phyloP scores from a whole-genome alignment of 2,113 vertebrate species.

The Damaliscus lunatus region DNA sequence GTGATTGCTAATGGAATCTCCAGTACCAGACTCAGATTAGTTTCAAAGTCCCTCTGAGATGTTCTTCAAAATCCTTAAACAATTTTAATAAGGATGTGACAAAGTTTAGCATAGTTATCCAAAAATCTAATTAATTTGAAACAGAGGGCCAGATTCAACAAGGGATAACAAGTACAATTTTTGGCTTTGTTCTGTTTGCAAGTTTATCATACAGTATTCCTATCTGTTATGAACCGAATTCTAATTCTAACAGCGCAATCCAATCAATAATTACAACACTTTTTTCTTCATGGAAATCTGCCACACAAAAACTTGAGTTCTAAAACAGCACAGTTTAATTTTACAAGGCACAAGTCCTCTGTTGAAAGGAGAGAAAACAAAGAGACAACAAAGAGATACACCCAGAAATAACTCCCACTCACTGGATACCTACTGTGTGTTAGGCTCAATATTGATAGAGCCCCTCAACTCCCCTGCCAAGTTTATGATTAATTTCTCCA shows the following conservation, averaged over 20 bases:
- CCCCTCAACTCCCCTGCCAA: not conserved
- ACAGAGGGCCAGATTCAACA: constrained; percentile 58
- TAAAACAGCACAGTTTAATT: constrained; percentile 42
- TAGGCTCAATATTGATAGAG: not conserved
- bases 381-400: not conserved
- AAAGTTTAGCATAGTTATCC: constrained; percentile 66
- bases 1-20: constrained; percentile 62
- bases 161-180: constrained; percentile 57
- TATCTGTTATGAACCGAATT: constrained; percentile 56
- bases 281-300: constrained; percentile 61
- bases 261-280: constrained; percentile 55
- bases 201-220: constrained; percentile 55
- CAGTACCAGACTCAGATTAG: constrained; percentile 47
- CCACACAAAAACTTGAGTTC: constrained; percentile 13
- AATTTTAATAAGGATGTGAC: constrained; percentile 70
- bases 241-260: constrained; percentile 54
- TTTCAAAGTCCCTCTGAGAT: constrained; percentile 62
- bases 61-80: constrained; percentile 65
- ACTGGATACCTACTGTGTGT: not conserved
- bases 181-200: constrained; percentile 57
- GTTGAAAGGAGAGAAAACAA: not conserved
- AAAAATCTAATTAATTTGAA: constrained; percentile 74
- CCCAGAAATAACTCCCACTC: not conserved
- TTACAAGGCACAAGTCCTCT: not conserved
- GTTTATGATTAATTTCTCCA: not conserved